Evolutionary conservation across 2,797 vertebrate genomes (phyloP).

Genomic region (Ispidina picta): DNA sequence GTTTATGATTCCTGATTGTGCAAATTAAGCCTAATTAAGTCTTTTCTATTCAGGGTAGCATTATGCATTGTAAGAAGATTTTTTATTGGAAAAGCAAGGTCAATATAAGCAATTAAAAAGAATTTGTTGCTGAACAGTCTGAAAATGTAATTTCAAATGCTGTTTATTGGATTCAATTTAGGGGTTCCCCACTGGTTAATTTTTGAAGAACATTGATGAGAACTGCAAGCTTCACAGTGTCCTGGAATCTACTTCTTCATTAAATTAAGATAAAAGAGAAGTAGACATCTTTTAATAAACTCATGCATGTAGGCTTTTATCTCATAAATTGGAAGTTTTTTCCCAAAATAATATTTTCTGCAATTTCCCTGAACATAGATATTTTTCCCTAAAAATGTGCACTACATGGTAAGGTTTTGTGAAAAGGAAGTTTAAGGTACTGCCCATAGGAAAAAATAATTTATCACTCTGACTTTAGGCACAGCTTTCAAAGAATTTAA

Average conservation of each 20-base stretch:
- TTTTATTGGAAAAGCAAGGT: conserved; percentile 47
- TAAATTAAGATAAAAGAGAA: background rate
- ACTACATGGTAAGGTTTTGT: rapidly evolving
- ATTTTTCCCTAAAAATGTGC: background rate
- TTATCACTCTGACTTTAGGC: background rate
- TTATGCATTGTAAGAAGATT: background rate
- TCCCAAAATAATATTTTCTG: background rate
- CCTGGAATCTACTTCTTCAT: background rate
- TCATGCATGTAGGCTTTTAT: background rate
- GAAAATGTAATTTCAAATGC: conserved; percentile 29
- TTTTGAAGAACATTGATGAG: background rate
- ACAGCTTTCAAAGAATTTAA: background rate
- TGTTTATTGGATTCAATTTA: conserved; percentile 7
- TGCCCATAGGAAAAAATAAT: background rate
- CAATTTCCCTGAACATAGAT: rapidly evolving
- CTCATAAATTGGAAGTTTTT: background rate
- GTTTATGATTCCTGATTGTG: conserved; percentile 36
- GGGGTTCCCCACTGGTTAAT: background rate
- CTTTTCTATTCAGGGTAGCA: conserved; percentile 38
- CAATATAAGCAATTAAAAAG: conserved; percentile 43
- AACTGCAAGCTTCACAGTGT: background rate
- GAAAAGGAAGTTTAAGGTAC: background rate
- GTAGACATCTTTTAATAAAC: background rate
- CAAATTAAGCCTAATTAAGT: conserved; percentile 42
- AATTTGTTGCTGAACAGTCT: conserved; percentile 8